Percentiles rank a stretch among this genome's conserved stretches.
Conservation (phyloP, 2,888 invertebrate genomes). For the Poecilus cupreus region DNA sequence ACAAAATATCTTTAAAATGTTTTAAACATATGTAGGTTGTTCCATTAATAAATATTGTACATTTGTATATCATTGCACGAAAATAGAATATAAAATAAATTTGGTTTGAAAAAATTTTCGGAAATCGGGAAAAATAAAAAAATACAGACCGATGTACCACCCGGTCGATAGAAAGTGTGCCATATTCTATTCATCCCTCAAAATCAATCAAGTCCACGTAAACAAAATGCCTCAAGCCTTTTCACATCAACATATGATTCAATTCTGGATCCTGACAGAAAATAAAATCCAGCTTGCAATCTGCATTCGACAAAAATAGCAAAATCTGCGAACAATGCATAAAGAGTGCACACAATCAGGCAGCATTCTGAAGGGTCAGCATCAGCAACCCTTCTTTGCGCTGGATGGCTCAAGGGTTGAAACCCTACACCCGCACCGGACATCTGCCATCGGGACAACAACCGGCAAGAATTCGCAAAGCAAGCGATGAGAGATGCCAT, state of each 20-base stretch:
- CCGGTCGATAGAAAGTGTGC: no score
- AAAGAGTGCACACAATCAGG: slow-evolving; percentile 7
- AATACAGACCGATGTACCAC: no score
- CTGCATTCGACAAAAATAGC: slow-evolving; percentile 22
- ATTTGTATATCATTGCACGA: no score
- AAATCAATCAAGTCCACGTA: no score
- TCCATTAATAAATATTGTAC: no score
- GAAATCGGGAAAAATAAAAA: no score
- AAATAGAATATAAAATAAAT: no score
- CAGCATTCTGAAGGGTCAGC: slow-evolving; percentile 4
- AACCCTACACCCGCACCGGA: slow-evolving; percentile 9
- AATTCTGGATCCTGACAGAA: neutral
- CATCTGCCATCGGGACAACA: slow-evolving; percentile 25
- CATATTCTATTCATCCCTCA: no score
- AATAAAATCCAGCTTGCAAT: slow-evolving; percentile 22
- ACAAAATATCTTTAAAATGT: no score
- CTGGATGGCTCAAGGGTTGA: slow-evolving; percentile 4
- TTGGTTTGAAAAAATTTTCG: no score
- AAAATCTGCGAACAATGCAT: slow-evolving; percentile 25
- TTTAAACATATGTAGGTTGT: no score
- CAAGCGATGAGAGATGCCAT: neutral
- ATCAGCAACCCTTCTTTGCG: slow-evolving; percentile 27
- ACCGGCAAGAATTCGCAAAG: neutral
- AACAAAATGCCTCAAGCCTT: neutral
- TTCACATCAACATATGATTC: neutral